phyloP scores from a whole-genome alignment of 2,797 vertebrate species.

The Alcedo atthis region DNA sequence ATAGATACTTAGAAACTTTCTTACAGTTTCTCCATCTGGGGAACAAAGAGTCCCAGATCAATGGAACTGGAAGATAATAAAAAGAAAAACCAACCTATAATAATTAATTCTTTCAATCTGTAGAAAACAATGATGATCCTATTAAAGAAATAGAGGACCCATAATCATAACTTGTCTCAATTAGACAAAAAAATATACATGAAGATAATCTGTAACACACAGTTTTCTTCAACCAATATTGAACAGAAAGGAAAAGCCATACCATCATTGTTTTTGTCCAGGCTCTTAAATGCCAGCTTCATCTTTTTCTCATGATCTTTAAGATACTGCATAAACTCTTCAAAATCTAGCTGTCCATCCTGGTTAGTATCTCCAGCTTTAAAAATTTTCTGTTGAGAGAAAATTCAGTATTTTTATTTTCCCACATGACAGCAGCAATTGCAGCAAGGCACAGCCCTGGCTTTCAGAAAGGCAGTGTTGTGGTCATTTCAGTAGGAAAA shows the following conservation, averaged over 20 bases:
- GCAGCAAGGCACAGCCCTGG: not conserved
- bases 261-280: constrained; percentile 98
- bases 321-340: constrained; percentile 93
- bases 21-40: not conserved
- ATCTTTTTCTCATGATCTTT: constrained; percentile 98
- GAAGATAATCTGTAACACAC: not conserved
- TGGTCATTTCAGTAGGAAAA: not conserved
- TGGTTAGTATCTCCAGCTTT: constrained; percentile 87
- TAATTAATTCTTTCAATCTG: not conserved
- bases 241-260: constrained; percentile 5
- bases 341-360: constrained; percentile 89
- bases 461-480: not conserved
- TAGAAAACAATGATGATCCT: not conserved
- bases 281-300: constrained; percentile 91
- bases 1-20: not conserved
- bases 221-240: not conserved
- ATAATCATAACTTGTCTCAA: not conserved
- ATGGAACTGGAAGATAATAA: not conserved
- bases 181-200: not conserved
- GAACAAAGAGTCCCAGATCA: not conserved
- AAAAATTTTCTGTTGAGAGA: constrained; percentile 89
- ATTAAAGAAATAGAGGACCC: not conserved
- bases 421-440: not conserved
- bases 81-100: not conserved
- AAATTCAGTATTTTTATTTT: not conserved